Conservation (phyloP, 1,140 invertebrate species). For the Ridgeia piscesae region DNA sequence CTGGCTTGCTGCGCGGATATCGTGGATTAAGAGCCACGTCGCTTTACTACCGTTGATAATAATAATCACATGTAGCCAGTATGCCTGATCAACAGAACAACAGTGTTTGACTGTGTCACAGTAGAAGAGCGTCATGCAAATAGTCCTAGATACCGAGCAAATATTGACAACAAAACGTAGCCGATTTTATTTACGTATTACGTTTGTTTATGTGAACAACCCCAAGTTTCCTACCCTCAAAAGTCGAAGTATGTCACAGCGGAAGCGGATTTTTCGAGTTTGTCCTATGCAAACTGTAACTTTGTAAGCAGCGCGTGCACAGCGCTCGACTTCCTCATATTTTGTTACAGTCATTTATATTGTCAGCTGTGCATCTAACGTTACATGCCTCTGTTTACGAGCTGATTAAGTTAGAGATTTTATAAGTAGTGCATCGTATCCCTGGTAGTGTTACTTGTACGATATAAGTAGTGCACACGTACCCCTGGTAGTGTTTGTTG, state of each 20-base stretch:
- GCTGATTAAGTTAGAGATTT: neutral
- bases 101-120: too few relatives aligned
- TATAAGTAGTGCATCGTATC: neutral
- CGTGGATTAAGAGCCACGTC: too few relatives aligned
- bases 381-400: too few relatives aligned
- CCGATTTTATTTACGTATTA: neutral
- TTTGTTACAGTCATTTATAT: neutral
- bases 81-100: too few relatives aligned
- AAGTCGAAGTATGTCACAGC: neutral
- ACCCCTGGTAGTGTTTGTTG: too few relatives aligned
- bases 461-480: too few relatives aligned
- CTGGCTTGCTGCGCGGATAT: too few relatives aligned
- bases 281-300: neutral
- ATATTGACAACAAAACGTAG: neutral
- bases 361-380: too few relatives aligned
- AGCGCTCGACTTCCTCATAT: neutral
- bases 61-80: too few relatives aligned
- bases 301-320: neutral
- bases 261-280: neutral
- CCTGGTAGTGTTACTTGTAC: neutral
- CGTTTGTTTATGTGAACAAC: neutral
- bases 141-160: neutral
- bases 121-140: neutral
- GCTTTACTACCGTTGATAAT: too few relatives aligned
- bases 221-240: neutral